Conservation (phyloP, 2,797 vertebrate genomes). For the Denticeps clupeoides region DNA sequence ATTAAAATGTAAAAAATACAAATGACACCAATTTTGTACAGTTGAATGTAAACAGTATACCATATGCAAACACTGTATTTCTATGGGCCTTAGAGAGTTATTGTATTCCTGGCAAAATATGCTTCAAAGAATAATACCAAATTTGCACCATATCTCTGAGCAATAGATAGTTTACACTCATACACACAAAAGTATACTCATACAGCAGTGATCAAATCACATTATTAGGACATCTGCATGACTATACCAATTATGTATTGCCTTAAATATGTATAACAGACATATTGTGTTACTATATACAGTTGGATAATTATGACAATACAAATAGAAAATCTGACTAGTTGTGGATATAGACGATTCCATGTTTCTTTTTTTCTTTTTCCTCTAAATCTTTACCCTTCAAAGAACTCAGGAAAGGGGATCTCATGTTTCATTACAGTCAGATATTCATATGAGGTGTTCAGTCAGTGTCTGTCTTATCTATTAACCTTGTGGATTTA, state of each 20-base stretch:
- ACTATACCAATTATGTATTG: conserved; percentile 34
- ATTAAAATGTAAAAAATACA: no score
- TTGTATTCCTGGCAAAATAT: conserved; percentile 51
- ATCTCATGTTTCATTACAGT: no score
- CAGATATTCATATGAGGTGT: no score
- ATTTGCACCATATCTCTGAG: no score
- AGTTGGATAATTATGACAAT: neutral
- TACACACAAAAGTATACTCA: neutral
- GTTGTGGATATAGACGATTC: no score
- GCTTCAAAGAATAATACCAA: conserved; percentile 23
- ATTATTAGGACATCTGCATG: conserved; percentile 2
- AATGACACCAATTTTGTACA: conserved; percentile 31
- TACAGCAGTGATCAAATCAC: neutral
- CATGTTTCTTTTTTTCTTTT: no score
- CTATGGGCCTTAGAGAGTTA: conserved; percentile 40
- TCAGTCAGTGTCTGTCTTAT: no score
- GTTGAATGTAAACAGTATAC: conserved; percentile 47
- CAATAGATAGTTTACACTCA: neutral
- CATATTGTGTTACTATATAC: conserved; percentile 17
- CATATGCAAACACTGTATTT: conserved; percentile 27
- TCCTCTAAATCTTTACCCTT: no score
- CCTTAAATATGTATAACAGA: conserved; percentile 44
- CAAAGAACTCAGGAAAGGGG: no score
- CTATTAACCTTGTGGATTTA: no score
- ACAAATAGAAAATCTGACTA: no score